Base-by-base conservation (phyloP, 2,797 vertebrate species). In the Sitta carolinensis region DNA sequence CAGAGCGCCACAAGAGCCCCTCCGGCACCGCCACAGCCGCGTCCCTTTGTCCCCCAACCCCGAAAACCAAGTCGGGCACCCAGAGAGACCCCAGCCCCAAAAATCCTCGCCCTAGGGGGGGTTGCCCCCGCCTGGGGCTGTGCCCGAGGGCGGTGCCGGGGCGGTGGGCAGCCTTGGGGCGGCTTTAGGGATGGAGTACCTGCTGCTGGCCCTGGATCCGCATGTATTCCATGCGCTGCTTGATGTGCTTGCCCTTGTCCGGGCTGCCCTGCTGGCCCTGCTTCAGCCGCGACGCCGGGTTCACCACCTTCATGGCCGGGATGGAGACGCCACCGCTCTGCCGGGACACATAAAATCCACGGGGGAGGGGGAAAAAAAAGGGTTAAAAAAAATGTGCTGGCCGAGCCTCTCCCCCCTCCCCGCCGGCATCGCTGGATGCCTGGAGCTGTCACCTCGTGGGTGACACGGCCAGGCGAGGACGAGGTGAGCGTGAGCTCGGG, bases 201-300 rank as follows among this genome's bases (percentile, higher is more conserved):
- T 99, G 99, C 98, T 98, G 99, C 97, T 99, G 99, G 95, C 99
- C 98, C 97, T 99, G 99, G 97, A 97, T 98, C 97, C 99, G 98
- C 97, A 99, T 93, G 97, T 98, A 99, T 81, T 99, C 99, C 18
- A 99, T 98, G 87, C 98, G 98, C 97, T 99, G 99, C 95, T 99
- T 99, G 96, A 98, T 96, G 74, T 98, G 98, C 94, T 99, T 99
- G 97, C 97, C 97, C 95, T 99, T 99, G 96, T 99, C 99, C 2
- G 98, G 98, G 96, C 98, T 99, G 97, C 98, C 98, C 78, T 99
- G 98, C 97, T 99, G 99, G 94, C 98, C 97, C 54, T 99, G 98
- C 98, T 99, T 99, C 97, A 99, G 98, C 91, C 99, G 97, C 15
- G 98, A 98, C 16, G 98, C 97, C 0, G 99, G 98, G 57, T 98